A percentile compares a stretch with the other conserved stretches of the same genome.
Conservation (phyloP, 2,888 invertebrate species). For the Megaustenia siamemsis region DNA sequence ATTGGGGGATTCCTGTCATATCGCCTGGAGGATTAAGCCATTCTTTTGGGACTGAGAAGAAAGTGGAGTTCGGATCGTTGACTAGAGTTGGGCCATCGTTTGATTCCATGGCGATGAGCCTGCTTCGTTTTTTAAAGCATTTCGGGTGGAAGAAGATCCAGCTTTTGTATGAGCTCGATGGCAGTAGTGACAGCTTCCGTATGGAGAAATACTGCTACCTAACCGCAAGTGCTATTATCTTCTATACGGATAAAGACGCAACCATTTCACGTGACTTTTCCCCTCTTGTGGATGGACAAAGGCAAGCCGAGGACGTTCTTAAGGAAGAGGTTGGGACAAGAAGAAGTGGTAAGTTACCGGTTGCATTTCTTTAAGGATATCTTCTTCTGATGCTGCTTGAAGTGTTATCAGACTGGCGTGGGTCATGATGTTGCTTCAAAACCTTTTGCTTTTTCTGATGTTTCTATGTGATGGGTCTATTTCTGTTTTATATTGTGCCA, state of each 20-base stretch:
- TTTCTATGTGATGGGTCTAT: too few species aligned
- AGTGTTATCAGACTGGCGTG: too few species aligned
- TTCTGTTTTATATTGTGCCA: too few species aligned
- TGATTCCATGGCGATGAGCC: constrained; percentile 59
- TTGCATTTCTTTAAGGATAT: background rate
- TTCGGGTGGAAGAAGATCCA: constrained; percentile 78
- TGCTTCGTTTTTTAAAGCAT: constrained; percentile 55
- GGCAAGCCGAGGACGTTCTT: background rate
- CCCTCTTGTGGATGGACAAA: background rate
- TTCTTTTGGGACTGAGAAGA: constrained; percentile 72
- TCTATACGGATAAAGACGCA: background rate
- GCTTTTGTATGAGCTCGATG: constrained; percentile 88
- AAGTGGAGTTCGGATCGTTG: constrained; percentile 62
- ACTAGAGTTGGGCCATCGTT: constrained; percentile 72
- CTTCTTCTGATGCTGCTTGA: background rate
- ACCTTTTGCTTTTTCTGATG: too few species aligned
- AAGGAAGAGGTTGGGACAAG: constrained; percentile 32
- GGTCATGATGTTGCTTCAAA: too few species aligned
- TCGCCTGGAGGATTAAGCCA: constrained; percentile 82
- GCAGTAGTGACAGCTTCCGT: constrained; percentile 66
- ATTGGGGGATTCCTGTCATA: constrained; percentile 94
- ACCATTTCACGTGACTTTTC: background rate
- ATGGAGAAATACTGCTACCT: constrained; percentile 87
- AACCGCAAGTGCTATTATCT: constrained; percentile 85
- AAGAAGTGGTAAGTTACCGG: constrained; percentile 37